Base-by-base conservation (phyloP, 2,888 invertebrate genomes). In the Agrilus mali region DNA sequence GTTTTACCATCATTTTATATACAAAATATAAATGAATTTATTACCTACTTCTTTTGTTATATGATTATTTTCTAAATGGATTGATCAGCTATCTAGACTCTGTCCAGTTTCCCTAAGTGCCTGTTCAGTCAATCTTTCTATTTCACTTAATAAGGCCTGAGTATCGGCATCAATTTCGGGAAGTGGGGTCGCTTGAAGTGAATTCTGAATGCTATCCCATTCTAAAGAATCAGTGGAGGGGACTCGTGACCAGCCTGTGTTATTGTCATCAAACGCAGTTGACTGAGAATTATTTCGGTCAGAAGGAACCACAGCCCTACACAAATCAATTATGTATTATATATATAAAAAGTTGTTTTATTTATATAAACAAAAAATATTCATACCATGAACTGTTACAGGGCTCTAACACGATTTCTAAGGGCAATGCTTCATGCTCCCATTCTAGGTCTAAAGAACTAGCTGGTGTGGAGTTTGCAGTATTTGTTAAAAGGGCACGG, bases 391-490 rank as follows among this genome's bases (percentile, higher is more conserved):
- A 64, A 50, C 63, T 65, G 32, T 56, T 59, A 35, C 66, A 66
- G 13, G 63, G 59, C 48, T 65, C 66, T 40, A 62, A 58, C 35
- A 60, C 51, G 49, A 61, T 51, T 15, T 63, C 64, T 44, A 59
- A 53, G 27, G 64, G 66, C 12, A 67, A 48, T 51, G 69, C 68
- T 66, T 81, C 81, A 55, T 80, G 78, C 61, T 81, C 81, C 81
- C 81, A 81, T 62, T 81, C 81, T 43, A 81, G 65, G 56, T 81
- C 81, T 44, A 81, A 61, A 4, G 80, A 80, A 54, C 78, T 79
- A n/a, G 73, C 75, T 27, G 79, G 74, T 22, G 80, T 79, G 33
- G 74, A 74, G 35, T 70, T 59, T 17, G 60, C 57, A 12, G 66
- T 67, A 43, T 60, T 55, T 40, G 59, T 58, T 46, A 68, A 48